phyloP scores from a whole-genome alignment of 2,888 invertebrate species.

The Malachius bipustulatus region DNA sequence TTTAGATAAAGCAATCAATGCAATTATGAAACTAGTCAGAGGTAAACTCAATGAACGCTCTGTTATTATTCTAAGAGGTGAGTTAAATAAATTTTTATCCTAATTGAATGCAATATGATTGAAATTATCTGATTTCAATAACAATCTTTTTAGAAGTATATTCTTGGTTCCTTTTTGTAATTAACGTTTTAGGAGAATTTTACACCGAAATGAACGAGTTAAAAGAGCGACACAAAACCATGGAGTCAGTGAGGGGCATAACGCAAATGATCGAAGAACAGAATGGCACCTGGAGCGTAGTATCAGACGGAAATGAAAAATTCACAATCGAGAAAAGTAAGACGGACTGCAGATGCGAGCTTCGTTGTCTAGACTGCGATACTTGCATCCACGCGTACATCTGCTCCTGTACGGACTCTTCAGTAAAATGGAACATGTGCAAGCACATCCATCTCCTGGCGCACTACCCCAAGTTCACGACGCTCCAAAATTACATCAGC shows the following conservation, averaged over 20 bases:
- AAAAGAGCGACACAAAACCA: neutral
- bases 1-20: conserved; percentile 18
- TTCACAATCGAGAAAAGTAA: conserved; percentile 10
- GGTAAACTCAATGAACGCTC: conserved; percentile 19
- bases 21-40: conserved; percentile 19
- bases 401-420: conserved; percentile 11
- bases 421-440: conserved; percentile 15
- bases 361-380: conserved; percentile 13
- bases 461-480: too few species aligned
- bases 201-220: conserved; percentile 12
- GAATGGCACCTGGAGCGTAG: conserved; percentile 10
- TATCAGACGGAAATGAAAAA: conserved; percentile 6
- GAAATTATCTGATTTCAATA: too few species aligned
- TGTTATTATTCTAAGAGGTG: conserved; percentile 13
- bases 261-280: conserved; percentile 6
- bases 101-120: too few species aligned
- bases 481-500: too few species aligned
- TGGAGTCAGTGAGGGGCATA: conserved; percentile 5
- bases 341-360: conserved; percentile 9
- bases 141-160: too few species aligned
- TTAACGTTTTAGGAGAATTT: too few species aligned
- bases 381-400: conserved; percentile 11
- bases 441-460: conserved; percentile 14
- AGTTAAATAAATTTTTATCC: too few species aligned
- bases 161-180: too few species aligned